Base-by-base conservation (phyloP, 1,140 invertebrate species). In the Pemphigus obesinymphae region DNA sequence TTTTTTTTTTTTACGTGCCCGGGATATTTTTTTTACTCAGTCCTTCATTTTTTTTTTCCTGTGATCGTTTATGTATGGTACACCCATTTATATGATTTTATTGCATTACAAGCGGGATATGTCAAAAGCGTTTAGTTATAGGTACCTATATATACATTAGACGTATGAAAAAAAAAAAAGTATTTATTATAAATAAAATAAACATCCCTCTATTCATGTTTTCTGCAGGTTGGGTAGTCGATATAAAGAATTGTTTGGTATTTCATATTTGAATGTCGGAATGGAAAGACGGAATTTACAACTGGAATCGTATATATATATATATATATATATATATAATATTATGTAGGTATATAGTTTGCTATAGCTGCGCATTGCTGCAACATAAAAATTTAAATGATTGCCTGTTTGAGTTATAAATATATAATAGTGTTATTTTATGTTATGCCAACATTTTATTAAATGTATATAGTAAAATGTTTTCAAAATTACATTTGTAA, bases 1-100 rank as follows among this genome's bases (percentile, higher is more conserved):
- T 78, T 76, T 58, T 80, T 61, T 78, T 76, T 78, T 63, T 80
- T 45, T 63, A 63, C 55, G 40, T 63, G 23, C 55, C 37, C 76
- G 55, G 55, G 10, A 80, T 63, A 11, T 80, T 80, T 63, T 80
- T 80, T 80, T 80, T 80, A 80, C 55, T 31, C 8, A 17, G 73
- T 40, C 76, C 76, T 80, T 80, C 76, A 80, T 80, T 80, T 80
- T 80, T 80, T 75, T 78, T 78, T 76, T 26, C 37, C 17, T 10
- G 5, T 34, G n/a, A 55, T 53, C 53, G 37, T 58, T 76, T 76
- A 55, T 76, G n/a, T 45, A 55, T n/a, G 37, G 76, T 43, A 26
- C 75, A 61, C 48, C 31, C 48, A 58, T 40, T 45, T 45, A 43
- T 63, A 63, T 58, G 55, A 43, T 80, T 80, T 80, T 80, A 80